Evolutionary conservation across 2,888 invertebrate species (phyloP), one percentile per base, ranked within the genome.

Genomic region (Gisinianus flammeolus): DNA sequence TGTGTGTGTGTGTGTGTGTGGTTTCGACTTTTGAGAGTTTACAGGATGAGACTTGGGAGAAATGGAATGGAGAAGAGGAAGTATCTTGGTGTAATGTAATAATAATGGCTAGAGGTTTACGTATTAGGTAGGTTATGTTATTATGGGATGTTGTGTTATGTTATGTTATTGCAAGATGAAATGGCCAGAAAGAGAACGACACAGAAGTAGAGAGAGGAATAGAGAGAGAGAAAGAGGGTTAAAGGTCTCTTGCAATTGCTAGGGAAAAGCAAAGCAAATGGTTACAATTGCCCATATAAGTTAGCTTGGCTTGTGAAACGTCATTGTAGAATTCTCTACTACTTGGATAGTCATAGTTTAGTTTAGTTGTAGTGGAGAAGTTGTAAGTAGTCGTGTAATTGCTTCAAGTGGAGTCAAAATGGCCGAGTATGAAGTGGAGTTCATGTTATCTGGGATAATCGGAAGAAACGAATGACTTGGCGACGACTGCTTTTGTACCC

Each of bases 391-490:
- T 80, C 73, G 74, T 82, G 84, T 83, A 84, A 84, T 83, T 84
- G 83, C 83, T 82, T 82, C 79, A 84, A 84, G 83, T 83, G 82
- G 84, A 80, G 81, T 81, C 80, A 79, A 81, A 84, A 84, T 82
- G 82, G 76, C 74, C 44, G 74, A 66, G 74, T 80, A 75, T 76
- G 56, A 70, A 76, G 72, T 69, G 76, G 78, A 79, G 77, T 76
- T 79, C 72, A 81, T 80, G 81, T 82, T 82, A 82, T 82, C 82
- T 82, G 31, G 78, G 79, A 82, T 82, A 80, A 82, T 82, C 82
- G 79, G 79, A 72, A 78, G 76, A 74, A 19, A 74, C 58, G 28
- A 74, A 44, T 64, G 73, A 67, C 56, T 69, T 64, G 66, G 28
- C 66, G 26, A 3, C 58, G 8, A 66, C 8, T 66, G 66, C 22